Evolutionary conservation across 2,888 invertebrate species (phyloP), one percentile per base, ranked within the genome.

Genomic region (Incurvaria masculella): DNA sequence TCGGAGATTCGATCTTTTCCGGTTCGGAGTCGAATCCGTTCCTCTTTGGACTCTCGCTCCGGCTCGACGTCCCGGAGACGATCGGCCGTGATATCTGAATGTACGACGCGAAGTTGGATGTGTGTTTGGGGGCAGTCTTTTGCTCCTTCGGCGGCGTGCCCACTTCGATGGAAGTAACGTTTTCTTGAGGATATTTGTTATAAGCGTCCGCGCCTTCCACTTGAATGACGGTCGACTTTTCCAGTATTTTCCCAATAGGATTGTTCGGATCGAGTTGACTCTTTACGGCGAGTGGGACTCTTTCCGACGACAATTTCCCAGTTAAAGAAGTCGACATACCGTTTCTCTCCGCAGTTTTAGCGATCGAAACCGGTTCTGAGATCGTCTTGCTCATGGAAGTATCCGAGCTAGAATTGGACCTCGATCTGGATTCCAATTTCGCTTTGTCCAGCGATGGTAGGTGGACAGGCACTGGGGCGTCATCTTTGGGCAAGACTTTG

Each of bases 31-130:
- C 18, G 38, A n/a, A n/a, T n/a, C 23, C 8, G 45, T 33, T 42
- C 23, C 44, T 23, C 41, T 49, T 33, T 41, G 17, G 18, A 42
- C 41, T 46, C 39, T 39, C 27, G 18, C 44, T 39, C 42, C 49
- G 42, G 14, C 33, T 64, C 16, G 66, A 64, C 18, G 73, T 65
- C 2, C 79, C 80, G 16, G 79, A 73, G 1, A 76, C 72, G 50
- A 78, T 62, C 0, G 79, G 78, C 56, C 78, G 75, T 4, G 79
- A 79, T 51, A 78, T 76, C 59, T 82, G 81, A 58, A 83, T 83
- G 61, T 82, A 83, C 47, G 83, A 83, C 49, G 83, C 82, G 61
- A 82, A 82, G 63, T 83, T 81, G 55, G 81, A 82, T 4, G 82
- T 80, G 45, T 81, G 81, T 59, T 79, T 80, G 16, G 75, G 73